These are phyloP conservation scores for Hypotaenidia okinawae DNA, from an alignment of 2,797 vertebrate species.

Conservation along the genomic window DNA sequence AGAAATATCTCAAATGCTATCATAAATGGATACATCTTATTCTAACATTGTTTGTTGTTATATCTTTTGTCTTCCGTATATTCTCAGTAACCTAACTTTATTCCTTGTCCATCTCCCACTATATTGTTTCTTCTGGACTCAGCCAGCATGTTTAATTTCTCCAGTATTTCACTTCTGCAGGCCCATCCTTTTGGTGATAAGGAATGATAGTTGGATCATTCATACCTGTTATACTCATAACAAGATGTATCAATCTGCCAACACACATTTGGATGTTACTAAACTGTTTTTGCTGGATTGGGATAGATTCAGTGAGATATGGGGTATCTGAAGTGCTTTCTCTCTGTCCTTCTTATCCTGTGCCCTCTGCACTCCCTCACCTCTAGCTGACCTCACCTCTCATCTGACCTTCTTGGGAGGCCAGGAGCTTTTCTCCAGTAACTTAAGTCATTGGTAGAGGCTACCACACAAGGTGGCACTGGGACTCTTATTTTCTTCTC, in stretches of 20 bases:
- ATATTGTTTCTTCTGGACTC: neutral
- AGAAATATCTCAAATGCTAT: neutral
- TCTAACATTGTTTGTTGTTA: neutral
- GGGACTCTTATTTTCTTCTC: neutral
- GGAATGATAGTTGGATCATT: neutral
- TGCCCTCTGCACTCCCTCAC: fast-evolving
- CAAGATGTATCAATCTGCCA: neutral
- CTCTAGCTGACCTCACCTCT: neutral
- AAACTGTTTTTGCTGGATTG: neutral
- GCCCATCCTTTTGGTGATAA: neutral
- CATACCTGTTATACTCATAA: neutral
- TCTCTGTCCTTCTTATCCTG: neutral
- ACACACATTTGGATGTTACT: neutral
- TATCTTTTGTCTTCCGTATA: neutral
- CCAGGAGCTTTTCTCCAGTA: neutral
- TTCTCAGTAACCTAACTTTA: neutral
- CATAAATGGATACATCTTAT: neutral
- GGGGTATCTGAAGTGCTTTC: neutral
- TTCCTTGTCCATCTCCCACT: neutral
- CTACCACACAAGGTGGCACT: neutral
- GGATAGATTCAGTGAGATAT: neutral
- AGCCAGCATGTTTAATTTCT: neutral
- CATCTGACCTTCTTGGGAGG: neutral
- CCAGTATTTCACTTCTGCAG: neutral
- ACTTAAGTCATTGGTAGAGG: neutral